phyloP scores from a whole-genome alignment of 2,888 invertebrate genomes.

The Cyaniris semiargus region DNA sequence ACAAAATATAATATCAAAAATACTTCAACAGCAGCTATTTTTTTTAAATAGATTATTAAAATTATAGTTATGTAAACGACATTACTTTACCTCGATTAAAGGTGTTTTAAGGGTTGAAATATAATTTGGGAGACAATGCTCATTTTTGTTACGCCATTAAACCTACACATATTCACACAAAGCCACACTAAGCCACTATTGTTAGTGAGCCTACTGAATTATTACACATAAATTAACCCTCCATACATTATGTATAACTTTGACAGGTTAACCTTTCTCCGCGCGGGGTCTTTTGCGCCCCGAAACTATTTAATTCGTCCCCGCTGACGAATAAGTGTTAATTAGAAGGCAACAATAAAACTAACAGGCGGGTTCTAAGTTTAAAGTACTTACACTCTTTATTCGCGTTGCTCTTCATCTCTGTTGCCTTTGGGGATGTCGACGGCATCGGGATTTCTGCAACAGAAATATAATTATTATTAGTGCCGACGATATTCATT shows the following conservation, averaged over 20 bases:
- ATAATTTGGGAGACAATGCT: not conserved
- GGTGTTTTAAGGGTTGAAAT: not conserved
- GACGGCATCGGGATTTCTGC: conserved; percentile 94
- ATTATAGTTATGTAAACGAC: not conserved
- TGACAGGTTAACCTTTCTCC: conserved; percentile 22
- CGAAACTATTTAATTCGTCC: conserved; percentile 25
- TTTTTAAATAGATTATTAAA: not conserved
- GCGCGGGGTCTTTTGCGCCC: conserved; percentile 1
- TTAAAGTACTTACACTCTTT: conserved; percentile 85
- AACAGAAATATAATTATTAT: conserved; percentile 32
- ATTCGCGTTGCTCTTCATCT: conserved; percentile 87
- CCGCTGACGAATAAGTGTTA: conserved; percentile 20
- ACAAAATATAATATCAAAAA: too few relatives aligned
- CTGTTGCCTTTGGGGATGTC: conserved; percentile 89
- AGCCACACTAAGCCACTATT: not conserved
- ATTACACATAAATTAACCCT: conserved; percentile 26
- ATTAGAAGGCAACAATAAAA: conserved; percentile 12
- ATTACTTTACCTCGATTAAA: not conserved
- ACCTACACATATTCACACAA: conserved; percentile 1
- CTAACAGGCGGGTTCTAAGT: not conserved
- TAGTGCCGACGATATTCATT: too few relatives aligned
- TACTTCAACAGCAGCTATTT: too few relatives aligned
- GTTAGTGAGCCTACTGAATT: conserved; percentile 14
- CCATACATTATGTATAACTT: conserved; percentile 13
- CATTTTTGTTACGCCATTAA: conserved; percentile 1